phyloP scores from a whole-genome alignment of 1,140 invertebrate species.

The Drosophila sechellia region DNA sequence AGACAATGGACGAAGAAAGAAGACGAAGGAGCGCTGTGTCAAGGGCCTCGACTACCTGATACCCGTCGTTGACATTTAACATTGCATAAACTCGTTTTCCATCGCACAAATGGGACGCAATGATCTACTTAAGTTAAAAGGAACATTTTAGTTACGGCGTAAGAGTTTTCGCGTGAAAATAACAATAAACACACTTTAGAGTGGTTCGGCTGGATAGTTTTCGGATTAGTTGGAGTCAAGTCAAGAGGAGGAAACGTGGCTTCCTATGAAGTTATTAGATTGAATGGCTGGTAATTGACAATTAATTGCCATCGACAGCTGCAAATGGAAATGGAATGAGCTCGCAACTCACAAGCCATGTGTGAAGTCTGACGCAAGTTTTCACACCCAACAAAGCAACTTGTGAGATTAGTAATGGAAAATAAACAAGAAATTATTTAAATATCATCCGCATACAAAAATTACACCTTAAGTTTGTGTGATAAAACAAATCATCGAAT shows the following conservation, averaged over 20 bases:
- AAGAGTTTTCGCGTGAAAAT: too few relatives aligned
- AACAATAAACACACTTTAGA: neutral
- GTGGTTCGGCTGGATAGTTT: constrained; percentile 10
- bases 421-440: constrained; percentile 23
- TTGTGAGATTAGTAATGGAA: constrained; percentile 28
- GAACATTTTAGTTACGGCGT: too few relatives aligned
- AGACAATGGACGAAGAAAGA: constrained; percentile 41
- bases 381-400: constrained; percentile 49
- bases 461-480: neutral
- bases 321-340: constrained; percentile 42
- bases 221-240: constrained; percentile 23
- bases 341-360: constrained; percentile 23
- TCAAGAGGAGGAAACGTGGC: constrained; percentile 22
- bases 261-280: constrained; percentile 57
- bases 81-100: too few relatives aligned
- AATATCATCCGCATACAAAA: constrained; percentile 1
- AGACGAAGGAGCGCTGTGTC: too few relatives aligned
- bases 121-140: too few relatives aligned
- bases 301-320: constrained; percentile 60
- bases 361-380: constrained; percentile 63
- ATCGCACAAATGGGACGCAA: too few relatives aligned
- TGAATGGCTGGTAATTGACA: constrained; percentile 60
- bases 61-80: too few relatives aligned
- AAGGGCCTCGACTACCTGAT: too few relatives aligned
- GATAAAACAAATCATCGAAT: neutral